A percentile compares a stretch with the other conserved stretches of the same genome.
Evolutionary conservation across 1,140 invertebrate genomes (phyloP).

Genomic region (Drosophila nannoptera): DNA sequence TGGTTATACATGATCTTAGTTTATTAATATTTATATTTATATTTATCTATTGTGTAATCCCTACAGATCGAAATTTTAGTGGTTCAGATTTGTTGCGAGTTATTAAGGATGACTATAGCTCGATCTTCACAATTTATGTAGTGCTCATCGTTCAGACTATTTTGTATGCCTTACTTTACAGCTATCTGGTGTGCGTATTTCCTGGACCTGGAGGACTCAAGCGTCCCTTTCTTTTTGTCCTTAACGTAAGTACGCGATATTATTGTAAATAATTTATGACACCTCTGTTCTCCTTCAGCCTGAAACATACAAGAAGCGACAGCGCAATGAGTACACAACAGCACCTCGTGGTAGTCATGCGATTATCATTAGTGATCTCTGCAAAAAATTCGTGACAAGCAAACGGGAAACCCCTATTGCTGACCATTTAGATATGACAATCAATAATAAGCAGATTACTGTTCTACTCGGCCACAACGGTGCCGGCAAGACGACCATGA

Average conservation of each 20-base stretch:
- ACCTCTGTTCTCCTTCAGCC: slow-evolving; percentile 27
- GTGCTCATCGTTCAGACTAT: slow-evolving; percentile 56
- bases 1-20: too few species aligned
- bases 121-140: slow-evolving; percentile 56
- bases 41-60: background rate
- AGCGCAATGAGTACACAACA: slow-evolving; percentile 65
- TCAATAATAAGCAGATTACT: slow-evolving; percentile 81
- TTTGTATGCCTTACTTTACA: slow-evolving; percentile 66
- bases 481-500: slow-evolving; percentile 86
- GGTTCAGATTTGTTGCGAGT: slow-evolving; percentile 42
- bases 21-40: background rate
- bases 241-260: slow-evolving; percentile 51
- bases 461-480: slow-evolving; percentile 87
- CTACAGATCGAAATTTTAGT: slow-evolving; percentile 53
- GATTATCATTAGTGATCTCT: slow-evolving; percentile 68
- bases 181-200: slow-evolving; percentile 67
- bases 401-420: slow-evolving; percentile 64
- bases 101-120: slow-evolving; percentile 60
- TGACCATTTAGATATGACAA: slow-evolving; percentile 71
- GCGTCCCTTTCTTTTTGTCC: slow-evolving; percentile 61
- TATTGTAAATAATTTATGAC: background rate
- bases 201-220: slow-evolving; percentile 71
- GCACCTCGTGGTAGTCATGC: slow-evolving; percentile 53
- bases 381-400: slow-evolving; percentile 61
- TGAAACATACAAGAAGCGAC: slow-evolving; percentile 61